Conservation (phyloP, 2,888 invertebrate species). For the Parnassius orleans region DNA sequence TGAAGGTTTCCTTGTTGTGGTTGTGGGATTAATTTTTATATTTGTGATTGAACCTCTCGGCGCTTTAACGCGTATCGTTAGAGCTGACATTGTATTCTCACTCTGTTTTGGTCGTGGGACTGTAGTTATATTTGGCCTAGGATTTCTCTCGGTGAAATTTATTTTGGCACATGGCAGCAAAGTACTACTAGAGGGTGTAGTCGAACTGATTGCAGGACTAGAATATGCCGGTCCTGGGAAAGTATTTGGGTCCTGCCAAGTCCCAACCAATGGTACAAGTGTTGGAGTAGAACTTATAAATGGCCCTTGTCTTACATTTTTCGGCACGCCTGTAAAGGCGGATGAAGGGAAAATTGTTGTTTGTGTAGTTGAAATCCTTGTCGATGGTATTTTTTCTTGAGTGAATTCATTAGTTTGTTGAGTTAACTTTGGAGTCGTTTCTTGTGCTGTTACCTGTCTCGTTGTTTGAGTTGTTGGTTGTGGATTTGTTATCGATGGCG, state of each 20-base stretch:
- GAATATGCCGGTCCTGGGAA: conserved; percentile 32
- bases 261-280: conserved; percentile 25
- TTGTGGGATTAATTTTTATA: conserved; percentile 51
- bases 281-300: conserved; percentile 7
- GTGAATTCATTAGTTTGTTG: conserved; percentile 22
- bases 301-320: conserved; percentile 2
- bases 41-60: conserved; percentile 63
- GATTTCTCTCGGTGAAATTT: conserved; percentile 5
- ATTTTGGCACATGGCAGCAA: neutral
- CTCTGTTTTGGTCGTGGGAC: conserved; percentile 23
- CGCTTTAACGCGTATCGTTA: conserved; percentile 60
- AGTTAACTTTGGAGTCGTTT: conserved; percentile 14
- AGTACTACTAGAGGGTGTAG: conserved; percentile 14
- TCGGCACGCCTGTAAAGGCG: neutral
- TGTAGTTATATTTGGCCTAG: conserved; percentile 22
- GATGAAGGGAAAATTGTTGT: conserved; percentile 4
- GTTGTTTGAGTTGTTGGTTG: conserved; percentile 11
- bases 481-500: conserved; percentile 14
- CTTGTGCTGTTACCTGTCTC: conserved; percentile 22
- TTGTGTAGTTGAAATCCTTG: conserved; percentile 19
- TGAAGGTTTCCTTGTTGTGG: conserved; percentile 46
- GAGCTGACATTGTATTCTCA: conserved; percentile 29
- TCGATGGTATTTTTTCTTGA: neutral
- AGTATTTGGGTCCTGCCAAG: conserved; percentile 26
- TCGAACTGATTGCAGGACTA: conserved; percentile 32